Conservation (phyloP, 2,797 vertebrate species). For the Martes flavigula region DNA sequence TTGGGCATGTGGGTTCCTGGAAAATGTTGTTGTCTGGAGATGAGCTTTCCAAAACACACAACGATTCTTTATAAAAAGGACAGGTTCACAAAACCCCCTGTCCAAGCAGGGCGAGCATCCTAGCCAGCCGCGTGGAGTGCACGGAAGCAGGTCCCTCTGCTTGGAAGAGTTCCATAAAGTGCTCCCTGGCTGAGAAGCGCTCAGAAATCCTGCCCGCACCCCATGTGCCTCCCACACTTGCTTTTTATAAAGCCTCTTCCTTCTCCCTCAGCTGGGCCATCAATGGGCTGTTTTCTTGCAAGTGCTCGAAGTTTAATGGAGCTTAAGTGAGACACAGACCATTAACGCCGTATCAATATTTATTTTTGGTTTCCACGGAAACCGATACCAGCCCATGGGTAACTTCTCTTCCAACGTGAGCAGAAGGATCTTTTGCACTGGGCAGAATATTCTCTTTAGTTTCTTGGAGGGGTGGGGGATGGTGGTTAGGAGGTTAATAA, state of each 20-base stretch:
- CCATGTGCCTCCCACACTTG: constrained; percentile 56
- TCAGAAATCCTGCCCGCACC: neutral
- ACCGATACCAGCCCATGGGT: constrained; percentile 66
- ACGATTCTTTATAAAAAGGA: constrained; percentile 43
- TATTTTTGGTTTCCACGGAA: constrained; percentile 79
- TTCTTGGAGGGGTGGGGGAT: neutral
- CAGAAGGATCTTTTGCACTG: constrained; percentile 50
- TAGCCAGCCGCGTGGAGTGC: neutral
- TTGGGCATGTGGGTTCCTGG: constrained; percentile 14
- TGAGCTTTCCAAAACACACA: constrained; percentile 54
- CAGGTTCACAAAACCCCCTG: constrained; percentile 24
- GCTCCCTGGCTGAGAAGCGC: constrained; percentile 35
- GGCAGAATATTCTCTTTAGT: constrained; percentile 59
- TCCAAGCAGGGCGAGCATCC: neutral
- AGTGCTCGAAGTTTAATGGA: constrained; percentile 77
- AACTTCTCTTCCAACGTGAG: constrained; percentile 37
- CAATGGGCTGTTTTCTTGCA: constrained; percentile 78
- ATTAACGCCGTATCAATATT: constrained; percentile 81
- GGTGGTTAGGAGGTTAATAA: constrained; percentile 37
- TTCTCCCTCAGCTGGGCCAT: constrained; percentile 56
- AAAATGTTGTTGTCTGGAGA: constrained; percentile 41
- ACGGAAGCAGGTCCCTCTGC: neutral
- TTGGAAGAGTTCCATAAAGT: constrained; percentile 47
- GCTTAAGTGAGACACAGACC: constrained; percentile 81
- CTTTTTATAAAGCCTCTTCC: constrained; percentile 67